phyloP scores from a whole-genome alignment of 1,140 invertebrate species.

The Drosophila ogumai region DNA sequence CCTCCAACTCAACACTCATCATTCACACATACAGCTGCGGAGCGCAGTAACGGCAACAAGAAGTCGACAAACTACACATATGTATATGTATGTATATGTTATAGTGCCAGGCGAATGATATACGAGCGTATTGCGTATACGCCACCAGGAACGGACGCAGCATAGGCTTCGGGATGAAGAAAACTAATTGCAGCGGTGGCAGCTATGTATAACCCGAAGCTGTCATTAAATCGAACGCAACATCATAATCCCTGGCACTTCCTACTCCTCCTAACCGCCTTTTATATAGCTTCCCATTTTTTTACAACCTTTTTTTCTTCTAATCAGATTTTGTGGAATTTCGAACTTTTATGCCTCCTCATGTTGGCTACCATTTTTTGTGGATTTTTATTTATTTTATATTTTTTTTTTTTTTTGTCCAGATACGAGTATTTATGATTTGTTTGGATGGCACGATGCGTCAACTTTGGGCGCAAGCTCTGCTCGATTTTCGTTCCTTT shows the following conservation, averaged over 20 bases:
- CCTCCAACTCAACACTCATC: slow-evolving; percentile 75
- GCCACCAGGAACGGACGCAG: slow-evolving; percentile 34
- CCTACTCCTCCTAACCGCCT: slow-evolving; percentile 5
- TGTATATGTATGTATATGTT: background rate
- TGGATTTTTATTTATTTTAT: background rate
- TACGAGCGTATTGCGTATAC: slow-evolving; percentile 51
- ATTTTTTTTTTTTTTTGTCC: slow-evolving; percentile 2
- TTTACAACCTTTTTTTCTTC: slow-evolving; percentile 21
- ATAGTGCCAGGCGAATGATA: slow-evolving; percentile 37
- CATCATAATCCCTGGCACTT: slow-evolving; percentile 70
- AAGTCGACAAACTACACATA: background rate
- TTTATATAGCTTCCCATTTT: slow-evolving; percentile 1
- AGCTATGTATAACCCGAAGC: slow-evolving; percentile 63
- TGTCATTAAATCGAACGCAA: slow-evolving; percentile 78
- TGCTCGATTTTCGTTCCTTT: slow-evolving; percentile 47
- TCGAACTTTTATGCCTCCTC: slow-evolving; percentile 42
- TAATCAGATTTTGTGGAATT: slow-evolving; percentile 73
- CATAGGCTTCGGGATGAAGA: slow-evolving; percentile 34
- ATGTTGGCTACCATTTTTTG: slow-evolving; percentile 29
- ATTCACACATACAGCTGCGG: slow-evolving; percentile 49
- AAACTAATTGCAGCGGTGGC: slow-evolving; percentile 37
- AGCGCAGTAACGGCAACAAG: slow-evolving; percentile 2
- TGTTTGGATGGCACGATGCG: slow-evolving; percentile 67
- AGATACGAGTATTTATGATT: slow-evolving; percentile 47
- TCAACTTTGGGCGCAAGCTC: slow-evolving; percentile 47